Evolutionary conservation across 1,140 invertebrate genomes (phyloP).

Genomic region (Steinernema feltiae): DNA sequence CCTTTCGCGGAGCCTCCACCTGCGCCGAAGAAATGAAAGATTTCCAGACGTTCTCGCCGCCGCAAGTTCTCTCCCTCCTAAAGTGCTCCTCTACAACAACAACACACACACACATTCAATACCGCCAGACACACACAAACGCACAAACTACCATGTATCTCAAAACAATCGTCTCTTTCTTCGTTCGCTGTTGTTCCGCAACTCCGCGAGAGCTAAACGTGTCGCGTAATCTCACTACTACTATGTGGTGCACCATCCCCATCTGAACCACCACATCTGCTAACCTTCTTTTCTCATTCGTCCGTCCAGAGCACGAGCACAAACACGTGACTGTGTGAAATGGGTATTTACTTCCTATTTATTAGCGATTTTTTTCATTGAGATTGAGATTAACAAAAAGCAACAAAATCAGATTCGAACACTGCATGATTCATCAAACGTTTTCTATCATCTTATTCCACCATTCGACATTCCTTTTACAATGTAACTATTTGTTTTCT

Average conservation of each 20-base stretch:
- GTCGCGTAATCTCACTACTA: no score
- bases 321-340: background rate
- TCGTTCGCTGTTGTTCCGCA: background rate
- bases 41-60: background rate
- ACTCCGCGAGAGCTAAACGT: background rate
- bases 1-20: slow-evolving; percentile 45
- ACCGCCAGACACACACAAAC: background rate
- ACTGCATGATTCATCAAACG: background rate
- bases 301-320: no score
- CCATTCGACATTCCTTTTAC: background rate
- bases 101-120: background rate
- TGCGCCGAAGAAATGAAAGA: background rate
- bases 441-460: background rate
- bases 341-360: slow-evolving; percentile 7
- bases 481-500: background rate
- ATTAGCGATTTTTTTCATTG: background rate
- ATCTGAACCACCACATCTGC: no score
- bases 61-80: background rate
- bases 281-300: no score
- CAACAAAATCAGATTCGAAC: background rate
- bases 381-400: no score
- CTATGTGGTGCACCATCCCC: no score
- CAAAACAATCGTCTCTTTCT: background rate
- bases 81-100: background rate
- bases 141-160: slow-evolving; percentile 11